A percentile compares a stretch with the other conserved stretches of the same genome.
These are phyloP conservation scores for Bombus fervidus DNA, from an alignment of 1,140 invertebrate genomes.

Conservation along the genomic window DNA sequence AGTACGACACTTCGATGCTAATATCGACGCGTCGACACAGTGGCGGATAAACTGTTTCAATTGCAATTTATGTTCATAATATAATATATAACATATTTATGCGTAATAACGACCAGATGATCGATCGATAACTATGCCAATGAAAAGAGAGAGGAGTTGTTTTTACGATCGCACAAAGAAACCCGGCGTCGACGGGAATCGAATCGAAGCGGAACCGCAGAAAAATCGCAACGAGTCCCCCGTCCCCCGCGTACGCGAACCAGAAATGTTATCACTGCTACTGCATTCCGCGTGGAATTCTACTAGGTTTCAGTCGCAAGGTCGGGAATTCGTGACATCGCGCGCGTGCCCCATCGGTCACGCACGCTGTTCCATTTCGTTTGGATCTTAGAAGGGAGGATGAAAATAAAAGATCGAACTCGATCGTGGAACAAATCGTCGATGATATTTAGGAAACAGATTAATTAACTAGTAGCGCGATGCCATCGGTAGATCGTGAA, in stretches of 20 bases:
- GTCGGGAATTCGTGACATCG: slow-evolving; percentile 40
- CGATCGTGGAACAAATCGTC: background rate
- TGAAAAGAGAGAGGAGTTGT: background rate
- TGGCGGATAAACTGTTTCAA: background rate
- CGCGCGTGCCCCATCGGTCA: background rate
- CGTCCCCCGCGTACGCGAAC: background rate
- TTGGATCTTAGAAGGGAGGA: background rate
- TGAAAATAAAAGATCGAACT: background rate
- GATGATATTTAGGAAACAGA: too few relatives aligned
- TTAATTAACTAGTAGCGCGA: too few relatives aligned
- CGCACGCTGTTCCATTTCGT: background rate
- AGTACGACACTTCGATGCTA: background rate
- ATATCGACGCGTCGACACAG: background rate
- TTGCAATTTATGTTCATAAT: background rate
- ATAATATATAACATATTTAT: background rate
- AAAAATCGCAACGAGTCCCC: slow-evolving; percentile 10
- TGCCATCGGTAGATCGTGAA: too few relatives aligned
- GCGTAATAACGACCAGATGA: background rate
- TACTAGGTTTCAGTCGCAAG: slow-evolving; percentile 28
- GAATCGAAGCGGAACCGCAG: slow-evolving; percentile 31
- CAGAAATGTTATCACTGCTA: slow-evolving; percentile 24
- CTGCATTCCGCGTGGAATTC: slow-evolving; percentile 38
- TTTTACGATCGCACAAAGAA: slow-evolving; percentile 17
- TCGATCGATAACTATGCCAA: background rate
- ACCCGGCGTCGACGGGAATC: background rate